These are phyloP conservation scores for Lucilia sericata DNA, from an alignment of 1,140 invertebrate genomes.

Conservation along the genomic window DNA sequence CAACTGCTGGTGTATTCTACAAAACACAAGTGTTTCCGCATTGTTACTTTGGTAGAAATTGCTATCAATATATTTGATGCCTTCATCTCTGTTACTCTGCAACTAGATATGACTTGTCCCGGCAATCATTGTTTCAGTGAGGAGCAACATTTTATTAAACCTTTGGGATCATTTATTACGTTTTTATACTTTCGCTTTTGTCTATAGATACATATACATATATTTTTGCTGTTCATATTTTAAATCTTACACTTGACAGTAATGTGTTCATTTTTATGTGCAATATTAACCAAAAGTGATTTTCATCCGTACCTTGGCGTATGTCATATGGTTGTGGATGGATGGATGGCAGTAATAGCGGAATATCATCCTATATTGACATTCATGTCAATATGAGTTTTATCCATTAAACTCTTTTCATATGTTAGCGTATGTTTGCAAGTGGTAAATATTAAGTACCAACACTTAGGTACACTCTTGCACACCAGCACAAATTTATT, in stretches of 20 bases:
- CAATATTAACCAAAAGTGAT: conserved; percentile 42
- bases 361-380: conserved; percentile 39
- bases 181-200: not conserved
- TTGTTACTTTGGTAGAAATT: conserved; percentile 15
- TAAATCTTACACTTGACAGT: conserved; percentile 43
- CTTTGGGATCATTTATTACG: conserved; percentile 31
- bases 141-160: conserved; percentile 33
- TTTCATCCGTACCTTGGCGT: conserved; percentile 35
- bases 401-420: conserved; percentile 22
- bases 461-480: not conserved
- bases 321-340: not conserved
- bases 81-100: not conserved
- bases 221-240: conserved; percentile 25
- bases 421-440: not conserved
- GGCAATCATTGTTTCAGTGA: not conserved
- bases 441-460: conserved; percentile 4
- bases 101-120: not conserved
- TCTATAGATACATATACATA: too few species aligned
- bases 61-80: conserved; percentile 26
- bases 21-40: conserved; percentile 6
- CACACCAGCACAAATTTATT: not conserved
- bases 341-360: conserved; percentile 21
- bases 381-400: conserved; percentile 39
- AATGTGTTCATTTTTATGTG: conserved; percentile 41
- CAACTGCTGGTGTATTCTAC: not conserved